phyloP scores from a whole-genome alignment of 1,140 invertebrate genomes.

The Berghia stephanieae region DNA sequence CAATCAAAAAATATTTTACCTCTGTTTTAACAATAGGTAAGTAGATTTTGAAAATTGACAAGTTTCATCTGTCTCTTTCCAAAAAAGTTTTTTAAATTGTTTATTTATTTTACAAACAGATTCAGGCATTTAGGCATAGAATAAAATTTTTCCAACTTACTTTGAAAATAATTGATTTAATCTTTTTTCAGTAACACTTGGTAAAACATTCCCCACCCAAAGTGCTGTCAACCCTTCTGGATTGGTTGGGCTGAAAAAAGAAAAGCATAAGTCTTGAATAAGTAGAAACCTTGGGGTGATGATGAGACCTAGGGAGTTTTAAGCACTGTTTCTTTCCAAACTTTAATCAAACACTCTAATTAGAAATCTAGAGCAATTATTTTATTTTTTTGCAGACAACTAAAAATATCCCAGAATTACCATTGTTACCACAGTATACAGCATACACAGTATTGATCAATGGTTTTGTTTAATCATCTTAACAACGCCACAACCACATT shows the following conservation, averaged over 20 bases:
- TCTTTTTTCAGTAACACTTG: conserved; percentile 68
- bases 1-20: no score
- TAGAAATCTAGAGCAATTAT: background rate
- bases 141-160: conserved; percentile 55
- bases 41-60: no score
- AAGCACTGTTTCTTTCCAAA: background rate
- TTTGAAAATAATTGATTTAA: conserved; percentile 68
- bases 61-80: no score
- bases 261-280: background rate
- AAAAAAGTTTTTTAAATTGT: background rate
- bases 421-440: no score
- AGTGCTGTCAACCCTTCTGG: conserved; percentile 69
- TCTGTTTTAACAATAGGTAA: no score
- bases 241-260: conserved; percentile 66
- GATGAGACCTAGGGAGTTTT: background rate
- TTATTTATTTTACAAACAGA: background rate
- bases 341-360: background rate
- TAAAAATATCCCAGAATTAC: background rate
- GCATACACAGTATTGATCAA: no score
- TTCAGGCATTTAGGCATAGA: background rate
- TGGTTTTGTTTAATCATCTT: no score
- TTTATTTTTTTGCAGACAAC: background rate
- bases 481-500: no score
- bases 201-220: conserved; percentile 71
- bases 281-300: background rate